Percentiles rank a stretch among this genome's conserved stretches.
These are phyloP conservation scores for Hydrolagus colliei DNA, from an alignment of 2,797 vertebrate genomes.

Conservation along the genomic window DNA sequence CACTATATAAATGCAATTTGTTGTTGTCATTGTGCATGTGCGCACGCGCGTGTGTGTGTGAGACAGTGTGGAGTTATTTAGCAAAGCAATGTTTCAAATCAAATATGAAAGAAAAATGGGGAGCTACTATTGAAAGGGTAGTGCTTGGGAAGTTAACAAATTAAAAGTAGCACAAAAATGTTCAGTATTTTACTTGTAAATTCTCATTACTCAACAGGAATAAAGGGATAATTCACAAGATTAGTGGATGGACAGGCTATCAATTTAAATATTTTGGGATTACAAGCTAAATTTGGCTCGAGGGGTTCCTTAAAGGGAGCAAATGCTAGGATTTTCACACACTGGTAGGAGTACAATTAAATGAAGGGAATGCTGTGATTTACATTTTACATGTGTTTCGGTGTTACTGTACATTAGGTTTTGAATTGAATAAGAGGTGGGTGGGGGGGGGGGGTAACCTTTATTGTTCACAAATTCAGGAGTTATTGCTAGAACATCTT, in stretches of 20 bases:
- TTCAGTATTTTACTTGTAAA: neutral
- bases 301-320: neutral
- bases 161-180: neutral
- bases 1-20: constrained; percentile 30
- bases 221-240: neutral
- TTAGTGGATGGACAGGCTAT: neutral
- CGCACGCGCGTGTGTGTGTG: neutral
- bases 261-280: neutral
- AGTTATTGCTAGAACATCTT: too few relatives aligned
- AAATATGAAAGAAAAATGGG: neutral
- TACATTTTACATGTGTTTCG: neutral
- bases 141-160: neutral
- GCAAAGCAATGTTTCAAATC: neutral
- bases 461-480: neutral
- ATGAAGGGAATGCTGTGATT: neutral
- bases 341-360: too few relatives aligned
- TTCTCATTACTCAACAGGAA: neutral
- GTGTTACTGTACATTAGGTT: neutral
- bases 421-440: neutral
- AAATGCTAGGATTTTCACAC: too few relatives aligned
- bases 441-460: neutral
- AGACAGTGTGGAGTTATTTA: neutral
- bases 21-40: neutral
- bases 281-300: neutral
- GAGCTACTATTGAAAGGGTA: neutral